phyloP scores from a whole-genome alignment of 1,140 invertebrate species.

The Parapsyche elsis region DNA sequence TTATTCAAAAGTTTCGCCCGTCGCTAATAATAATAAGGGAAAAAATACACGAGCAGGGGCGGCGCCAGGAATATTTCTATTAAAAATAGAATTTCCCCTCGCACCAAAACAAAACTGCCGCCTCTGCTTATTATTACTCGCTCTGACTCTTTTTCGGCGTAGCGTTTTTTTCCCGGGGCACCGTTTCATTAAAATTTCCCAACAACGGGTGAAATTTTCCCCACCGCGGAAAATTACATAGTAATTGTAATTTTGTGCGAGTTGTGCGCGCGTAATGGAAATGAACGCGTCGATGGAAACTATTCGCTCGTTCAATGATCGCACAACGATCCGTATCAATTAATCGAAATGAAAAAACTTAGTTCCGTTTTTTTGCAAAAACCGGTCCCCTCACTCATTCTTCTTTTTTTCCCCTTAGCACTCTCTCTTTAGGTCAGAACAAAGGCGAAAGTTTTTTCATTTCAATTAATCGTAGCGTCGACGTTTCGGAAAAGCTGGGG shows the following conservation, averaged over 20 bases:
- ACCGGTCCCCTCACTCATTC: no score
- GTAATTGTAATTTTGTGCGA: not conserved
- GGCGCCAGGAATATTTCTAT: not conserved
- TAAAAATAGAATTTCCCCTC: not conserved
- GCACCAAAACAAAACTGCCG: not conserved
- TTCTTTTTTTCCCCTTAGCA: no score
- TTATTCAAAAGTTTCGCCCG: constrained; percentile 13
- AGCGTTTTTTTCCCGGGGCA: no score
- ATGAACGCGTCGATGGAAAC: no score
- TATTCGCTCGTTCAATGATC: no score
- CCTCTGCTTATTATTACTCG: not conserved
- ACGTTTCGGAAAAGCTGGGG: not conserved
- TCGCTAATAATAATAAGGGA: not conserved
- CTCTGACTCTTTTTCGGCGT: not conserved
- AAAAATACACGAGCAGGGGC: not conserved
- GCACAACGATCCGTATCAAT: no score
- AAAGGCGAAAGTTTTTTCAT: not conserved
- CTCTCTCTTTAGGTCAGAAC: not conserved
- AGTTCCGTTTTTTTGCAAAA: no score
- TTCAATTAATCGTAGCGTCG: not conserved
- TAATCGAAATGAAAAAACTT: no score
- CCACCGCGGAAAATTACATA: no score
- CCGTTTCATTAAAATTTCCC: constrained; percentile 19
- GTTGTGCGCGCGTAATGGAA: not conserved
- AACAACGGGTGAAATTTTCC: no score